Base-by-base conservation (phyloP, 2,113 vertebrate genomes). In the Oncorhynchus mykiss region DNA sequence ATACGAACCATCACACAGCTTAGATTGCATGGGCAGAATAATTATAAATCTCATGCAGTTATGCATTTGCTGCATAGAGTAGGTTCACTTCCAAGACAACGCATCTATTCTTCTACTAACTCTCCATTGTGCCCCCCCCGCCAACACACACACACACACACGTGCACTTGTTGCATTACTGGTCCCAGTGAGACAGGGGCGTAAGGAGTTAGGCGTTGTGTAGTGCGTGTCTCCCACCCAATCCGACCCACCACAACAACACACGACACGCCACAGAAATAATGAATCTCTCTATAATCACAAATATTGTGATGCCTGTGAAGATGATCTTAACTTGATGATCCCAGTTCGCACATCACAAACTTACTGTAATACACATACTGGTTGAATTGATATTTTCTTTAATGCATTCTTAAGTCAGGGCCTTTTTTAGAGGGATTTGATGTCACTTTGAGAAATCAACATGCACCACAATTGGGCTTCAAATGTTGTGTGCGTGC, bases 391-490 rank as follows among this genome's bases (percentile, higher is more conserved):
- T 22, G n/a, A 70, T 49, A 49, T 24, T 39, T 9, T 70, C 9
- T 25, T 13, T 70, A 70, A 70, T 48, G 22, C 12, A 2, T 70
- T 49, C 39, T 70, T 49, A 70, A 49, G 45, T 49, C 20, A 51
- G 16, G 24, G 8, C n/a, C 13, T 39, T 66, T 77, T 70, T 45
- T 77, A 78, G 73, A 69, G 69, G 72, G 74, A 72, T 85, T 85
- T 76, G 68, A 51, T 29, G 51, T 71, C 59, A 71, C 71, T 79
- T 74, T 25, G 24, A 60, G 54, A 29, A 67, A 73, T 69, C 22
- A 72, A 31, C 25, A 22, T 24, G 13, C 67, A 34, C 62, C 22
- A 51, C 66, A 72, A 62, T 59, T 39, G 22, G 59, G 49, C 18
- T 31, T 71, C 74, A 72, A 60, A 72, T 81, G 79, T 77, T 13